Evolutionary conservation across 2,113 vertebrate species (phyloP), one percentile per base, ranked within the genome.

Genomic region (Girardinichthys multiradiatus): DNA sequence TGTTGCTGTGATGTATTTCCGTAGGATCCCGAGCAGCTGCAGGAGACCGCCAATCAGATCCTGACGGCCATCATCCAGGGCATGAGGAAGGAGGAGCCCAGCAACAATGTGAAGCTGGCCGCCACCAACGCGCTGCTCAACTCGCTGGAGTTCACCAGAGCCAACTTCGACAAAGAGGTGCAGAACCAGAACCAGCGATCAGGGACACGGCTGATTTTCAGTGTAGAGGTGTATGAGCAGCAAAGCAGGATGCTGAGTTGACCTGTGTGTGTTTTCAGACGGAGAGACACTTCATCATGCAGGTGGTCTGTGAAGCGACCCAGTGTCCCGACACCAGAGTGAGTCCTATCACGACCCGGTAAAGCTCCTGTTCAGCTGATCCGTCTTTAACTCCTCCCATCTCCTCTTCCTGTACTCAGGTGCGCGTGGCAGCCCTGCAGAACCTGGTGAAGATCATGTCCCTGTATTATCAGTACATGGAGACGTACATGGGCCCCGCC

Each of bases 361-460:
- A 27, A 24, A 48, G 19, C 30, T 8, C 30, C 17, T 4, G 4
- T 6, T 48, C n/a, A n/a, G n/a, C 27, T 30, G 39, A 7, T 8
- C 1, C 42, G 6, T 29, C 17, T 31, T 2, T 37, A 27, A 67
- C 42, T 51, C 42, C 42, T 14, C 59, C 2, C 3, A 27, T 28
- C 29, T 21, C 0, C 48, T 59, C 57, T 35, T 1, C n/a, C 12
- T 57, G 29, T 54, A 24, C 70, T 39, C 87, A 99, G 98, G 98
- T 99, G 80, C 95, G 98, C 51, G 98, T 99, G 91, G 98, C 97
- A 72, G 98, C 98, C 29, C 82, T 99, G 28, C 98, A 99, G 95
- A 99, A 99, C 89, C 88, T 99, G 94, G 98, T 99, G 91, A 99
- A 99, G 94, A 98, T 99, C 74, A 99, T 99, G 98, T 98, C 97